Base-by-base conservation (phyloP, 1,140 invertebrate genomes). In the Dinoponera quadriceps region DNA sequence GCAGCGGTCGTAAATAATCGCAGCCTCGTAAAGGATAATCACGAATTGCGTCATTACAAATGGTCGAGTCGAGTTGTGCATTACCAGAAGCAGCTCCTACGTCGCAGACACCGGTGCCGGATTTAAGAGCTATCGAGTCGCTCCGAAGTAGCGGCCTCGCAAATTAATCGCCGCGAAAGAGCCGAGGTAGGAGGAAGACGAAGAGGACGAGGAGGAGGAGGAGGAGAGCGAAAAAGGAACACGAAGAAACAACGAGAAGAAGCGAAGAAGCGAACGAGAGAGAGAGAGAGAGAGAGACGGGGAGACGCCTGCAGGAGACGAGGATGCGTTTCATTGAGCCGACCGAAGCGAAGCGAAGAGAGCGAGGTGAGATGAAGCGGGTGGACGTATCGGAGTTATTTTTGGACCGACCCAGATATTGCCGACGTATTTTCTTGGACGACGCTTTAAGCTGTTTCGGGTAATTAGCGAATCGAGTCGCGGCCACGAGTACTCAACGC, bases 321-420 rank as follows among this genome's bases (percentile, higher is more conserved):
- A 80, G 38, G 75, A 80, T 80, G 65, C 65, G 75, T 80, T 80
- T 80, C 75, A 80, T 80, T 80, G 49, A 80, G 75, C 73, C 73
- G 82, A 83, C 33, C 60, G 63, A 54, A 68, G 72, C 68, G 78
- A 86, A 78, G 44, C 27, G 54, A 51, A 29, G 81, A 80, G 82
- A 44, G 38, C 38, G 38, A 44, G 77, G 44, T 38, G 57, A 81
- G 84, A 73, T 57, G 74, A 69, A 81, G 83, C 85, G 88, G 89
- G 89, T 92, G 90, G 91, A 93, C 92, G 91, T 92, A 93, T 92
- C 90, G 88, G 88, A 83, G 89, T 89, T 93, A 93, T 93, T 93
- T 93, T 88, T 89, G 91, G 90, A 93, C 84, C 91, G 93, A 93
- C 93, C 93, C 87, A 93, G 92, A 93, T 93, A 90, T 89, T 87